Evolutionary conservation across 2,797 vertebrate genomes (phyloP).

Genomic region (Coreius guichenoti): DNA sequence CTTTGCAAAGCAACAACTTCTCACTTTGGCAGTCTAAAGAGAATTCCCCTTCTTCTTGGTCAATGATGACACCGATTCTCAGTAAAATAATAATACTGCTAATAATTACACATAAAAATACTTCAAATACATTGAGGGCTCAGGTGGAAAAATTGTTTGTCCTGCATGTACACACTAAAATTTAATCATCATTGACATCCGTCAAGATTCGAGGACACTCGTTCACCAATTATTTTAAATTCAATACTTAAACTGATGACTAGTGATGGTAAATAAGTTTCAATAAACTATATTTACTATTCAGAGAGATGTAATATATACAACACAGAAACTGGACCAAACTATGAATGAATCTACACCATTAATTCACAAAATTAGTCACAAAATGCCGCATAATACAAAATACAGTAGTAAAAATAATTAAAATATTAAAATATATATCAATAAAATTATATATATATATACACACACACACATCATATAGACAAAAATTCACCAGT

Average conservation of each 20-base stretch:
- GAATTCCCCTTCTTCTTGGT: neutral
- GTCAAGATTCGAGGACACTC: neutral
- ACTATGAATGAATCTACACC: neutral
- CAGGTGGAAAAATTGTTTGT: neutral
- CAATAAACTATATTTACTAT: neutral
- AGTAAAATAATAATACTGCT: neutral
- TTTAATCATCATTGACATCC: neutral
- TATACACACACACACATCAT: neutral
- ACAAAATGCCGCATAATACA: neutral
- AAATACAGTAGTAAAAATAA: neutral
- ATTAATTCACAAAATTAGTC: neutral
- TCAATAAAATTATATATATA: neutral
- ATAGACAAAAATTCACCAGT: neutral
- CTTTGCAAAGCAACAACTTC: conserved; percentile 11
- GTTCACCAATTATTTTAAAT: neutral
- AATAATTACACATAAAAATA: neutral
- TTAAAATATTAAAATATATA: neutral
- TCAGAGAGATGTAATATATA: neutral
- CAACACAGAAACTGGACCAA: neutral
- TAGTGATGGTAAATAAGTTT: neutral
- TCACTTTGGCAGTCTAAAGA: neutral
- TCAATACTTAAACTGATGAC: neutral
- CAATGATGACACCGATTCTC: neutral
- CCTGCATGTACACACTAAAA: neutral
- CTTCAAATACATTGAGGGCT: neutral